Conservation (phyloP, 2,888 invertebrate species). For the Mythimna lalbum region DNA sequence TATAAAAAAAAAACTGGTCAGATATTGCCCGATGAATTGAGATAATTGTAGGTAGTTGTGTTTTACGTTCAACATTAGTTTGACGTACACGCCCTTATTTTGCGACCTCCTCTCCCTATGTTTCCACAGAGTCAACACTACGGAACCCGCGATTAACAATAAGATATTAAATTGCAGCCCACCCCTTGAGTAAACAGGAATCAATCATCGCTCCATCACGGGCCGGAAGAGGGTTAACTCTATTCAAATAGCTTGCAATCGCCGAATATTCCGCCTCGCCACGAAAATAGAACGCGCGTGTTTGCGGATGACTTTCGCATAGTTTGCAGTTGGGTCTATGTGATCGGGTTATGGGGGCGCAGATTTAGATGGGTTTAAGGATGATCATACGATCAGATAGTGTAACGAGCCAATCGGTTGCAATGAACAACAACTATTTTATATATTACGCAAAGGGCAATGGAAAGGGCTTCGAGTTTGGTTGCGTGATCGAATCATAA, state of each 20-base stretch:
- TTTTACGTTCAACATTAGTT: not conserved
- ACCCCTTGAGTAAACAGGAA: slow-evolving; percentile 87
- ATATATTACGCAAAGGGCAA: too few relatives aligned
- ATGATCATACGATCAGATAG: slow-evolving; percentile 1
- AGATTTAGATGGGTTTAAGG: not conserved
- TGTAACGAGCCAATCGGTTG: not conserved
- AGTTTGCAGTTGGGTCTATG: slow-evolving; percentile 32
- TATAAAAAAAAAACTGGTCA: too few relatives aligned
- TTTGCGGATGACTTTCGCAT: slow-evolving; percentile 47
- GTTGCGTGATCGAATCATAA: too few relatives aligned
- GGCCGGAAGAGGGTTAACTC: slow-evolving; percentile 84
- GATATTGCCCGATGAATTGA: not conserved
- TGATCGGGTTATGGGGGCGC: slow-evolving; percentile 10
- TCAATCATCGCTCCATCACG: slow-evolving; percentile 88
- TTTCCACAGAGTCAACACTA: slow-evolving; percentile 75
- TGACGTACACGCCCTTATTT: slow-evolving; percentile 17
- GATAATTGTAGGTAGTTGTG: not conserved
- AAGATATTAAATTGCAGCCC: slow-evolving; percentile 85
- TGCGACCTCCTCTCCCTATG: slow-evolving; percentile 30
- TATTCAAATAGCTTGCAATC: slow-evolving; percentile 85
- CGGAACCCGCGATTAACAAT: slow-evolving; percentile 84
- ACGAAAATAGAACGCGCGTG: slow-evolving; percentile 68
- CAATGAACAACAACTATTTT: not conserved
- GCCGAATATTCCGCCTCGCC: slow-evolving; percentile 75
- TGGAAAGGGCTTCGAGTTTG: too few relatives aligned